Evolutionary conservation across 1,140 invertebrate species (phyloP).

Genomic region (Campodea augens): DNA sequence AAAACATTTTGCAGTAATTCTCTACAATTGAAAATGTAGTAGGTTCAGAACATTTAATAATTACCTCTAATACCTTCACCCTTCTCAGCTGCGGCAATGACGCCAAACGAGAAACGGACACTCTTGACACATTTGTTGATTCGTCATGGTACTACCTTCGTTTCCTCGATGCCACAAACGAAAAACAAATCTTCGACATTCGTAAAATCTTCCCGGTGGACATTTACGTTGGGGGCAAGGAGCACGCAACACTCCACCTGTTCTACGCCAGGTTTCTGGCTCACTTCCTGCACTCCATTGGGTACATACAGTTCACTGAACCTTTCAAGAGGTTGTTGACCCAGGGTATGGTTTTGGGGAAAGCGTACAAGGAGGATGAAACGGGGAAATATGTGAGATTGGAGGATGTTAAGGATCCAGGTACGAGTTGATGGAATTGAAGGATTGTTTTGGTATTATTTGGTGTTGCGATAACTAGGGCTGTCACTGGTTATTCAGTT

Average conservation of each 20-base stretch:
- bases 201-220: conserved; percentile 69
- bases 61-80: too few species aligned
- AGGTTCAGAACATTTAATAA: too few species aligned
- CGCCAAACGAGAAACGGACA: conserved; percentile 78
- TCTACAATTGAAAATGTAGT: too few species aligned
- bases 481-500: too few species aligned
- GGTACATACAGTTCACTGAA: conserved; percentile 49
- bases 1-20: too few species aligned
- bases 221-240: conserved; percentile 91
- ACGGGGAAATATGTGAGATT: conserved; percentile 59
- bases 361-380: conserved; percentile 52
- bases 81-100: conserved; percentile 40
- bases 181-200: conserved; percentile 42
- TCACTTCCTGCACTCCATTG: conserved; percentile 71
- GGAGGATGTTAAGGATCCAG: conserved; percentile 42
- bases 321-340: conserved; percentile 82
- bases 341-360: conserved; percentile 87
- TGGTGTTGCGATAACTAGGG: neutral
- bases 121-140: conserved; percentile 99
- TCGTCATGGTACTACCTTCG: conserved; percentile 97
- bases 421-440: too few species aligned
- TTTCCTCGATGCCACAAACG: conserved; percentile 71
- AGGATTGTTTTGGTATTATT: neutral
- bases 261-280: conserved; percentile 92
- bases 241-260: conserved; percentile 88